These are phyloP conservation scores for Neria commutata DNA, from an alignment of 2,888 invertebrate genomes.

Conservation along the genomic window DNA sequence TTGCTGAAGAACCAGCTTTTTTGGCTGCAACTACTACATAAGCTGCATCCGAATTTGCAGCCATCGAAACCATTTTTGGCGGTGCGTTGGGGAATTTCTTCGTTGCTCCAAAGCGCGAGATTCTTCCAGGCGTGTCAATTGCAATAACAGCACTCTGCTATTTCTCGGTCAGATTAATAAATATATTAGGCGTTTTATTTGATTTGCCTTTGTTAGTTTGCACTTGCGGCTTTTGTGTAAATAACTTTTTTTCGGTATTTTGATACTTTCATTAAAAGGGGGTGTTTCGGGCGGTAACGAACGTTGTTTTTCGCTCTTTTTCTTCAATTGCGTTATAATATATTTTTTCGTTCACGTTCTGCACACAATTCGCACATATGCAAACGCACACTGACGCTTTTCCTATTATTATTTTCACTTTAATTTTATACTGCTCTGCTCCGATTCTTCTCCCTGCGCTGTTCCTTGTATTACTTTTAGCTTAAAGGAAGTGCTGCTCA, in stretches of 20 bases:
- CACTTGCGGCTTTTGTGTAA: neutral
- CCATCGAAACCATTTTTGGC: constrained; percentile 41
- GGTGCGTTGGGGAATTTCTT: neutral
- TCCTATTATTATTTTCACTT: constrained; percentile 7
- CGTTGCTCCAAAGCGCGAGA: neutral
- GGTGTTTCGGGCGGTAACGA: neutral
- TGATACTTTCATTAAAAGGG: neutral
- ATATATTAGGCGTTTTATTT: neutral
- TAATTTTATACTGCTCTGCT: constrained; percentile 12
- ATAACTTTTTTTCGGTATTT: neutral
- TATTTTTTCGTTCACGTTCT: neutral
- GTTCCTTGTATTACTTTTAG: neutral
- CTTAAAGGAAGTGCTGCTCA: neutral
- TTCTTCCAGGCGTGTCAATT: neutral
- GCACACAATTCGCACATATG: neutral
- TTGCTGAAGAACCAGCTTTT: constrained; percentile 27
- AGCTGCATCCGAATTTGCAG: constrained; percentile 30
- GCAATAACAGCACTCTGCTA: neutral
- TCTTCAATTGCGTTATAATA: neutral
- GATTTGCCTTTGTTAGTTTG: neutral
- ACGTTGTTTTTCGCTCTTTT: neutral
- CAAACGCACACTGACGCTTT: neutral
- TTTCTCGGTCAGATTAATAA: neutral
- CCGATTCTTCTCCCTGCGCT: neutral
- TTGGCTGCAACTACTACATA: constrained; percentile 31